Conservation (phyloP, 2,113 vertebrate species). For the Electrona antarctica region DNA sequence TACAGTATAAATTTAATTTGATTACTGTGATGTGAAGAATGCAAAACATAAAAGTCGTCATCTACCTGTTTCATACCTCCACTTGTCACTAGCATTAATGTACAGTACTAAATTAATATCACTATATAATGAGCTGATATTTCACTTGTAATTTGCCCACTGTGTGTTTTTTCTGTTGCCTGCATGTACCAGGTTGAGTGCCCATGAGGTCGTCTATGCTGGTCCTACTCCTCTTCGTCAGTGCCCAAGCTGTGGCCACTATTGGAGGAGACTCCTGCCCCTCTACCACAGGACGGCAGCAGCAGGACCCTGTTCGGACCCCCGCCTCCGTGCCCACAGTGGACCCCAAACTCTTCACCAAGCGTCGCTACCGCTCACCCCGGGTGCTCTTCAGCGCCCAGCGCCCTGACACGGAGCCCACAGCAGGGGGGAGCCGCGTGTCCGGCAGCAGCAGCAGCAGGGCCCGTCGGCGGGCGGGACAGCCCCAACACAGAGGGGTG, state of each 20-base stretch:
- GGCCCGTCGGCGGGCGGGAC: constrained; percentile 78
- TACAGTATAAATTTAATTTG: no score
- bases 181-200: constrained; percentile 75
- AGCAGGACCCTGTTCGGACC: constrained; percentile 46
- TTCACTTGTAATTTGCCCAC: background rate
- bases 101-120: no score
- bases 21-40: no score
- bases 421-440: constrained; percentile 56
- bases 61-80: no score
- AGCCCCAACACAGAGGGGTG: constrained; percentile 87
- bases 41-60: no score
- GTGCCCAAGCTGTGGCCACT: constrained; percentile 87
- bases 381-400: constrained; percentile 92
- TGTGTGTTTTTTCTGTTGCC: constrained; percentile 4
- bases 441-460: constrained; percentile 69
- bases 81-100: no score
- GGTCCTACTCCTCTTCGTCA: constrained; percentile 90
- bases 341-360: constrained; percentile 89
- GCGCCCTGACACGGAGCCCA: constrained; percentile 81
- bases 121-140: no score
- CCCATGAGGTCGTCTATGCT: constrained; percentile 96
- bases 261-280: constrained; percentile 80
- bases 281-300: constrained; percentile 57
- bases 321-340: constrained; percentile 78
- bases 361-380: constrained; percentile 85